Conservation (phyloP, 2,113 vertebrate genomes). For the Todiramphus saurophagus region DNA sequence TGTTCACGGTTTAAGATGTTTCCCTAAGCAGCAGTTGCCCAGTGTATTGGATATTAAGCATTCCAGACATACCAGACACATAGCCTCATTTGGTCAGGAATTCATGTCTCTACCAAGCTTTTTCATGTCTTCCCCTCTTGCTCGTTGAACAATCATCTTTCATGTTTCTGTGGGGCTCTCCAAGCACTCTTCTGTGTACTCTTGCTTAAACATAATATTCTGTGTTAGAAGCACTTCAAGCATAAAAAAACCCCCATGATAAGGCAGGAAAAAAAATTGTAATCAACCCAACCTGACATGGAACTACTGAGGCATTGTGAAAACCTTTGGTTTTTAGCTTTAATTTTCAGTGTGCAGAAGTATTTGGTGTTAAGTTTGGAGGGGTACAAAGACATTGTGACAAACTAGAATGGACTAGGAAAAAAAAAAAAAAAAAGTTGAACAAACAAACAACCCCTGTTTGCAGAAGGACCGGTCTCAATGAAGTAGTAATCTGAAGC, state of each 20-base stretch:
- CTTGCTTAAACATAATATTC: not conserved
- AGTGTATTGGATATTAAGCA: constrained; percentile 9
- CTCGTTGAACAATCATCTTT: not conserved
- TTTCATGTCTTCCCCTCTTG: not conserved
- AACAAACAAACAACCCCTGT: not conserved
- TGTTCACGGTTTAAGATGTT: not conserved
- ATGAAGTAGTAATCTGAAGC: not conserved
- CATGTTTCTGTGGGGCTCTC: not conserved
- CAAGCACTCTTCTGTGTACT: not conserved
- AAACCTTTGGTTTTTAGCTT: not conserved
- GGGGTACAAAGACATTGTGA: not conserved
- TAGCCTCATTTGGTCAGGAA: not conserved
- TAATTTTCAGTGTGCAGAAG: not conserved
- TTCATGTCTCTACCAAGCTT: not conserved
- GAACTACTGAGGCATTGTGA: not conserved
- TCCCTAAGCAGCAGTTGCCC: constrained; percentile 6
- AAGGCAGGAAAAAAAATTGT: not conserved
- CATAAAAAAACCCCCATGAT: not conserved
- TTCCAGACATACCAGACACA: constrained; percentile 24
- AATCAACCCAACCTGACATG: not conserved
- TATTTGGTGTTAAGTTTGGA: not conserved
- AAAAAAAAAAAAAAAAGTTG: not conserved
- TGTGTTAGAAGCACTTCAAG: not conserved
- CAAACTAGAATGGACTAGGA: not conserved
- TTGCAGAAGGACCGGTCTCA: not conserved